Conservation (phyloP, 2,888 invertebrate species). For the Nebria brevicollis region DNA sequence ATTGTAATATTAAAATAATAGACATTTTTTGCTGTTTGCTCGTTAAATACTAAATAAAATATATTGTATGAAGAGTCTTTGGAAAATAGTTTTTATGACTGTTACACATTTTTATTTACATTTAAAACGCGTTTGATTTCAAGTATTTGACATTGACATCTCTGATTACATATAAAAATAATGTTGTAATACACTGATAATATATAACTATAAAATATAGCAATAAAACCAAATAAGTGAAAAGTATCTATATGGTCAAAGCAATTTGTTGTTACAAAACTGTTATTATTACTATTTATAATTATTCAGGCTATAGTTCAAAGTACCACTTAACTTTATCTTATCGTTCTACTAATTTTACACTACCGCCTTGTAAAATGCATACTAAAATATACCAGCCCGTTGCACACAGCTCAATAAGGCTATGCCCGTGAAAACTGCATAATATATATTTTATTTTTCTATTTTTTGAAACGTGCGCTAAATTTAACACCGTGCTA, state of each 20-base stretch:
- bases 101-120: no score
- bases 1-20: no score
- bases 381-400: slow-evolving; percentile 2
- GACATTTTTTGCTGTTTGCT: no score
- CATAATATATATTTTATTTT: neutral
- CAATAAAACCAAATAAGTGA: neutral
- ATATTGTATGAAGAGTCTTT: no score
- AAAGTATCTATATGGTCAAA: neutral
- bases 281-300: neutral
- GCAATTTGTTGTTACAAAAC: neutral
- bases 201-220: neutral
- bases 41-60: no score
- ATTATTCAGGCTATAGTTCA: slow-evolving; percentile 2
- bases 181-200: neutral
- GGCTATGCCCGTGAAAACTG: neutral
- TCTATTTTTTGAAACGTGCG: neutral
- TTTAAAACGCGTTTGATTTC: no score
- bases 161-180: neutral
- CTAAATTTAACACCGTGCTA: slow-evolving; percentile 32
- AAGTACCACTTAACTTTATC: slow-evolving; percentile 25
- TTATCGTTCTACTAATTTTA: slow-evolving; percentile 37
- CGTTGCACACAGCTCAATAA: slow-evolving; percentile 18
- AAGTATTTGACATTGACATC: neutral
- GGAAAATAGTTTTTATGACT: no score
- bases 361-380: slow-evolving; percentile 21